These are phyloP conservation scores for Tympanuchus pallidicinctus DNA, from an alignment of 2,113 vertebrate species.

Conservation along the genomic window DNA sequence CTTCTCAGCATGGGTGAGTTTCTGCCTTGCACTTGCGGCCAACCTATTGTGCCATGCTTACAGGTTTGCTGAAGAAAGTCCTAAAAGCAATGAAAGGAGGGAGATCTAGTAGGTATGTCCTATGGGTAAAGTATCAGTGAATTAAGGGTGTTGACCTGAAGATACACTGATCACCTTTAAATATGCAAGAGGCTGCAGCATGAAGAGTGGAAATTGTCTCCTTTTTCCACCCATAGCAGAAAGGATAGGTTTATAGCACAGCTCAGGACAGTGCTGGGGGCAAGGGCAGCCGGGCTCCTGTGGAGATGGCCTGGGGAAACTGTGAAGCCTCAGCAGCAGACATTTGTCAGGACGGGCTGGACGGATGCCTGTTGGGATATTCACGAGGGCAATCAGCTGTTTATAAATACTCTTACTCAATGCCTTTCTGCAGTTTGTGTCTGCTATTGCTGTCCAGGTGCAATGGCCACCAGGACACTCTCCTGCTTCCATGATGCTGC, in stretches of 20 bases:
- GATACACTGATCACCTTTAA: background rate
- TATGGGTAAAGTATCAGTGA: fast-evolving
- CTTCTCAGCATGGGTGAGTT: background rate
- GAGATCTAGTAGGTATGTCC: background rate
- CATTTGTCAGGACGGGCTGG: background rate
- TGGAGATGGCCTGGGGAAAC: background rate
- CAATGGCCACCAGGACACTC: constrained; percentile 11
- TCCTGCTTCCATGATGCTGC: background rate
- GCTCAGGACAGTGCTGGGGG: fast-evolving
- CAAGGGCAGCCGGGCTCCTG: background rate
- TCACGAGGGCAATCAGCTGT: background rate
- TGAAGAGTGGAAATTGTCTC: background rate
- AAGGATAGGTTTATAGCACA: background rate
- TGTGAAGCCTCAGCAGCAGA: background rate
- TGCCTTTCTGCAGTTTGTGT: background rate
- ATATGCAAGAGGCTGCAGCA: background rate
- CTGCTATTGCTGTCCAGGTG: background rate
- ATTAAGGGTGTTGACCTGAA: background rate
- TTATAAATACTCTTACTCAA: constrained; percentile 16
- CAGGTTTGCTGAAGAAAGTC: background rate
- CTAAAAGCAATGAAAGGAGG: background rate
- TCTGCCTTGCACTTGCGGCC: background rate
- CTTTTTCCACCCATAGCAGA: background rate
- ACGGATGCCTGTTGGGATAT: background rate
- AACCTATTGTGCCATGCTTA: background rate